A percentile compares a stretch with the other conserved stretches of the same genome.
phyloP scores from a whole-genome alignment of 1,140 invertebrate genomes.

The Zaprionus capensis region DNA sequence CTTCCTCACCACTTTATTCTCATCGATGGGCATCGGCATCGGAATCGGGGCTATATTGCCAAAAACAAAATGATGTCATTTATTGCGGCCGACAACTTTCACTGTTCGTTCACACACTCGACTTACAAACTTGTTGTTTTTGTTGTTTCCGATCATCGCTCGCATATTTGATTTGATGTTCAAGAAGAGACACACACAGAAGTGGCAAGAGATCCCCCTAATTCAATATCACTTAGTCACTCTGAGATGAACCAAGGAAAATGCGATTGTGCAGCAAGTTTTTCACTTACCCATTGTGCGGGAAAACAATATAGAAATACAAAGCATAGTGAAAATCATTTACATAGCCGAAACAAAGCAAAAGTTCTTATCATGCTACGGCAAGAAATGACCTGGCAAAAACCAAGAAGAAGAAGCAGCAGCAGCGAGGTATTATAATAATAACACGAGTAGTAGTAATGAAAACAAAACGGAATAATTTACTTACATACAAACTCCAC shows the following conservation, averaged over 20 bases:
- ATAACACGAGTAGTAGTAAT: constrained; percentile 42
- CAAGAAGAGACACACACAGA: constrained; percentile 21
- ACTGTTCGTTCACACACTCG: constrained; percentile 61
- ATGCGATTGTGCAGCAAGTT: background rate
- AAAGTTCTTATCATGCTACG: constrained; percentile 44
- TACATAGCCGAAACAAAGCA: constrained; percentile 27
- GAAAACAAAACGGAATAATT: constrained; percentile 63
- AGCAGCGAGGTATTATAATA: constrained; percentile 26
- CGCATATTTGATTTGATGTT: constrained; percentile 59
- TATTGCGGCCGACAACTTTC: constrained; percentile 76
- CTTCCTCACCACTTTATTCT: constrained; percentile 31
- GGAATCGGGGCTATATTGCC: constrained; percentile 50
- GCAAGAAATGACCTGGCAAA: constrained; percentile 35
- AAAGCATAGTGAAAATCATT: constrained; percentile 27
- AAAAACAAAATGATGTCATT: constrained; percentile 75
- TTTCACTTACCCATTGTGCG: constrained; percentile 48
- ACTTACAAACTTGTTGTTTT: constrained; percentile 17
- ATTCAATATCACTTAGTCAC: constrained; percentile 17
- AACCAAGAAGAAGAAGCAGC: constrained; percentile 11
- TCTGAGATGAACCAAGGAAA: background rate
- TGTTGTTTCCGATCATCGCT: constrained; percentile 30
- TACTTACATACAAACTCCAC: constrained; percentile 28
- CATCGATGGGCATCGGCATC: constrained; percentile 37
- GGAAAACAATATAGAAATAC: constrained; percentile 49
- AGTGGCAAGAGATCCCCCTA: background rate